Conservation (phyloP, 2,113 vertebrate genomes). For the Desmodus rotundus region DNA sequence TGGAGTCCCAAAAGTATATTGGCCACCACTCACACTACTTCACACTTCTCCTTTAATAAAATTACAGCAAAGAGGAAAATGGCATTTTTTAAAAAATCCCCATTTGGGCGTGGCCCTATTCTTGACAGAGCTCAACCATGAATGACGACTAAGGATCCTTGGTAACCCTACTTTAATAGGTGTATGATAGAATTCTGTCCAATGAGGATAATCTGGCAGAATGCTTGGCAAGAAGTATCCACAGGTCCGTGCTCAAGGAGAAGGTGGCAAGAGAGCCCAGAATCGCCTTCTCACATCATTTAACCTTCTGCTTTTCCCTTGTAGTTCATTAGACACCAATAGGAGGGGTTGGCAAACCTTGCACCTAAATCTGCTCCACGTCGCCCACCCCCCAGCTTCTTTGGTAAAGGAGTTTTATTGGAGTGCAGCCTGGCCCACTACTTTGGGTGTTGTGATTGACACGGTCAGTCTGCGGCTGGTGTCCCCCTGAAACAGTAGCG, state of each 20-base stretch:
- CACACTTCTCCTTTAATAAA: neutral
- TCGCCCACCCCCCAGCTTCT: neutral
- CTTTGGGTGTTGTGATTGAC: too few relatives aligned
- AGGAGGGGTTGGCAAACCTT: neutral
- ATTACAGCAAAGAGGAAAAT: neutral
- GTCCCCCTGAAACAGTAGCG: neutral
- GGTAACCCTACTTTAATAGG: neutral
- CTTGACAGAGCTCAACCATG: neutral
- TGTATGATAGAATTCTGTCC: neutral
- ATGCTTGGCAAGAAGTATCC: neutral
- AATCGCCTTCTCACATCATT: neutral
- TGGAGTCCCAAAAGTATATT: neutral
- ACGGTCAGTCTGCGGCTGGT: neutral
- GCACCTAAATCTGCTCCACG: neutral
- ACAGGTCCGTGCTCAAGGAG: neutral
- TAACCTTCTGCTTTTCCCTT: neutral
- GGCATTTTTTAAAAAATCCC: neutral
- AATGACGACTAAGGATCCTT: neutral
- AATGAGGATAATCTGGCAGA: neutral
- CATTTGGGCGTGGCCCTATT: neutral
- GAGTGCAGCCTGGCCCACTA: neutral
- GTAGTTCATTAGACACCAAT: neutral
- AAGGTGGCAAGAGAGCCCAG: neutral
- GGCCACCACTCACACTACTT: neutral
- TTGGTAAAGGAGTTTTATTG: neutral